Evolutionary conservation across 2,797 vertebrate species (phyloP).

Genomic region (Enteromius anoplus): DNA sequence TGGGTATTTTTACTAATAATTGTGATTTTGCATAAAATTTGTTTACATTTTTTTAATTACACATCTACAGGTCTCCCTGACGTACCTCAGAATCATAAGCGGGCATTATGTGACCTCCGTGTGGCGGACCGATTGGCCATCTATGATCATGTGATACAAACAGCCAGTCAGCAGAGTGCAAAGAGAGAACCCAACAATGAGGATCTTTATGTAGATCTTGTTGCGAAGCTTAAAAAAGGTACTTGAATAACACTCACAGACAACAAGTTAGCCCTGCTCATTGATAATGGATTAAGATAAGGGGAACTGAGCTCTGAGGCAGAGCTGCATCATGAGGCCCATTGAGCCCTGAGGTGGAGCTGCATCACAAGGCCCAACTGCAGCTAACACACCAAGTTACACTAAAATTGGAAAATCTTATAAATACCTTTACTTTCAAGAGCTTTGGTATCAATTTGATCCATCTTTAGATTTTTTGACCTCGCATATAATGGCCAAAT

Average conservation of each 20-base stretch:
- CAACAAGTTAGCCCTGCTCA: neutral
- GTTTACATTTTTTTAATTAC: slow-evolving; percentile 74
- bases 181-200: slow-evolving; percentile 79
- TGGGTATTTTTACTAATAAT: neutral
- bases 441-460: neutral
- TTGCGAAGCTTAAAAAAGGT: slow-evolving; percentile 94
- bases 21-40: slow-evolving; percentile 36
- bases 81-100: slow-evolving; percentile 92
- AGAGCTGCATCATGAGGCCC: neutral
- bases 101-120: slow-evolving; percentile 88
- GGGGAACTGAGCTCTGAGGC: neutral
- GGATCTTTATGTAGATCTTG: slow-evolving; percentile 94
- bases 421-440: neutral
- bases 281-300: neutral
- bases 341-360: neutral
- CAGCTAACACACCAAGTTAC: neutral
- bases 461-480: neutral
- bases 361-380: neutral
- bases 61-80: slow-evolving; percentile 83
- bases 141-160: slow-evolving; percentile 85
- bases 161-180: slow-evolving; percentile 78
- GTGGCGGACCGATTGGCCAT: slow-evolving; percentile 91
- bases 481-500: neutral
- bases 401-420: neutral
- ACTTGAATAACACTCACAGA: slow-evolving; percentile 3